phyloP scores from a whole-genome alignment of 2,113 vertebrate genomes.

The Equus quagga region DNA sequence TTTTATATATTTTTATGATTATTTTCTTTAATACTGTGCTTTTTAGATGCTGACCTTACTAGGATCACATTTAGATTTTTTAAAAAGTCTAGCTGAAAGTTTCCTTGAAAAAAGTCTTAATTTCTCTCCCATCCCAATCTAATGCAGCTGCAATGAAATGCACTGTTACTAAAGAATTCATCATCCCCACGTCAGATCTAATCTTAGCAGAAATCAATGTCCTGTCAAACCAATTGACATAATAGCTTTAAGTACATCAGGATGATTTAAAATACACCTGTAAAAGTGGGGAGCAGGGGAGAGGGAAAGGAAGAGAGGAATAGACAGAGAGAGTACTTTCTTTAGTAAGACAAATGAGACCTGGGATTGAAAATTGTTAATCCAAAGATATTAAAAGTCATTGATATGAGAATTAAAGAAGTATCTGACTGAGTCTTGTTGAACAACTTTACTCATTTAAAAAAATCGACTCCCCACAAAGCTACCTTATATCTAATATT shows the following conservation, averaged over 20 bases:
- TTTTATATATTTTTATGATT: neutral
- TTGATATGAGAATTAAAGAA: neutral
- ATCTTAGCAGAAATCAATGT: conserved; percentile 59
- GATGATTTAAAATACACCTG: conserved; percentile 23
- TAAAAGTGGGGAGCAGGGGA: neutral
- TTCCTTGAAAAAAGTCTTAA: neutral
- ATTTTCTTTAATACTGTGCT: neutral
- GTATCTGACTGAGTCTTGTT: neutral
- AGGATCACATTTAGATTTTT: neutral
- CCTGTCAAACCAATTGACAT: conserved; percentile 44
- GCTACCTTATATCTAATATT: neutral
- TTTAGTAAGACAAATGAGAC: conserved; percentile 11
- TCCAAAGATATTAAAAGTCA: neutral
- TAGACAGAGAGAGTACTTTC: neutral
- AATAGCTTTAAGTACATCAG: neutral
- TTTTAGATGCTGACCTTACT: neutral
- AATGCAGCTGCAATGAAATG: neutral
- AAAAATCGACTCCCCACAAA: neutral
- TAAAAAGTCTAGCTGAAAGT: neutral
- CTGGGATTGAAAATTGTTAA: neutral
- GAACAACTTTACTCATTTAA: neutral
- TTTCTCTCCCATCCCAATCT: neutral
- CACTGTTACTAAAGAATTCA: neutral
- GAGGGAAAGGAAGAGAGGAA: neutral
- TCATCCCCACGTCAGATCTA: neutral